These are phyloP conservation scores for Cirrhinus mrigala DNA, from an alignment of 2,797 vertebrate genomes.

Conservation along the genomic window DNA sequence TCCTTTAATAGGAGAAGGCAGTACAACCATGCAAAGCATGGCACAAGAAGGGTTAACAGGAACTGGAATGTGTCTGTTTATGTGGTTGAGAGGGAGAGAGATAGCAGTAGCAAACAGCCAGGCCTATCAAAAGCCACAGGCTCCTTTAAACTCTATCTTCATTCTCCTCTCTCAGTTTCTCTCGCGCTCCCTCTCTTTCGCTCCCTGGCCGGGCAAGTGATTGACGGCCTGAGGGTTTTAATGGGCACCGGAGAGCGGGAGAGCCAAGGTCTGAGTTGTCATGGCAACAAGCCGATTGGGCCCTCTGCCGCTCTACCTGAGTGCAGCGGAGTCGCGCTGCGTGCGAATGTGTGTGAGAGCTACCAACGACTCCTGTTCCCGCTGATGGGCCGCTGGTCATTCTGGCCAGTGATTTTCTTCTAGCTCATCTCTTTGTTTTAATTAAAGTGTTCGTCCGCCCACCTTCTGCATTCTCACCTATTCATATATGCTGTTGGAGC, in stretches of 20 bases:
- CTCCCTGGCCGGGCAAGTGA: slow-evolving; percentile 79
- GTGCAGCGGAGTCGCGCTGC: slow-evolving; percentile 74
- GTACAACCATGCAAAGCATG: neutral
- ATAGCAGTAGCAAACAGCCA: slow-evolving; percentile 60
- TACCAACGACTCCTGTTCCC: neutral
- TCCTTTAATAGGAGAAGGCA: neutral
- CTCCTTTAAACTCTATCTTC: slow-evolving; percentile 75
- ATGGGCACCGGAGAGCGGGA: slow-evolving; percentile 85
- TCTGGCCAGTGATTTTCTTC: slow-evolving; percentile 5
- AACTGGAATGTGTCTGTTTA: slow-evolving; percentile 66
- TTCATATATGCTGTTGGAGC: slow-evolving; percentile 32
- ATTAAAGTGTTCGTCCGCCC: slow-evolving; percentile 8
- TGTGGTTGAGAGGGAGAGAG: slow-evolving; percentile 64
- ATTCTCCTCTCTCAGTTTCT: slow-evolving; percentile 37
- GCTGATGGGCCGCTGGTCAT: slow-evolving; percentile 22
- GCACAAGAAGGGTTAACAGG: slow-evolving; percentile 61
- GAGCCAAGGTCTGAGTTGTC: slow-evolving; percentile 86
- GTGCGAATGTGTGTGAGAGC: slow-evolving; percentile 35
- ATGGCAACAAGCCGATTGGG: slow-evolving; percentile 86
- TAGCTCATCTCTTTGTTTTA: slow-evolving; percentile 18
- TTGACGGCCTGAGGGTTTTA: slow-evolving; percentile 87
- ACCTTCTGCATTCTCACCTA: slow-evolving; percentile 16
- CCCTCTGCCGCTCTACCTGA: slow-evolving; percentile 82
- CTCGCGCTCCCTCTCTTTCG: slow-evolving; percentile 61
- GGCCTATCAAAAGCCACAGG: slow-evolving; percentile 77